Evolutionary conservation across 2,113 vertebrate genomes (phyloP).

Genomic region (Pitta sordida): DNA sequence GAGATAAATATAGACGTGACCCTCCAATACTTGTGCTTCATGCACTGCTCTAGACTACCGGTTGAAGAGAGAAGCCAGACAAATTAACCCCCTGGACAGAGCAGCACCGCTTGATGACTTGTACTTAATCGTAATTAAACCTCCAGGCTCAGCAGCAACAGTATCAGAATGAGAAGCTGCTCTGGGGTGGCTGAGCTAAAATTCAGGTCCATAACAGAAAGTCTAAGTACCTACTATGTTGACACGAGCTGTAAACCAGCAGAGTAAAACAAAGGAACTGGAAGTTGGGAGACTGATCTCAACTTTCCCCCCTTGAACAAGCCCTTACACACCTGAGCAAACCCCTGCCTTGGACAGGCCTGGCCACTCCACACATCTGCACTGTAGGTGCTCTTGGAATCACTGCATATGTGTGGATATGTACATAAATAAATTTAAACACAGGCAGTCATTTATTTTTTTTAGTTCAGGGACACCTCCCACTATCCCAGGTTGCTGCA

Average conservation of each 20-base stretch:
- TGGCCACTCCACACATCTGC: not conserved
- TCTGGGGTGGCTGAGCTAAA: not conserved
- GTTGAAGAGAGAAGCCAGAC: not conserved
- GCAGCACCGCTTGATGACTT: not conserved
- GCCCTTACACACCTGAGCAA: not conserved
- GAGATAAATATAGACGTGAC: not conserved
- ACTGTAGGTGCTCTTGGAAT: not conserved
- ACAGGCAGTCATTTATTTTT: not conserved
- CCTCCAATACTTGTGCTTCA: too few relatives aligned
- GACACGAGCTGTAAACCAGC: not conserved
- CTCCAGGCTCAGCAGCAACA: not conserved
- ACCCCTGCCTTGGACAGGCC: rapidly evolving
- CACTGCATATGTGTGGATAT: not conserved
- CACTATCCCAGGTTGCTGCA: rapidly evolving
- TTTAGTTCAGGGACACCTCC: not conserved
- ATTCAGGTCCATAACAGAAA: not conserved
- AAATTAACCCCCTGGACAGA: not conserved
- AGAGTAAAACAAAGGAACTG: not conserved
- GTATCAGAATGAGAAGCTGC: not conserved
- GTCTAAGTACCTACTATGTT: not conserved
- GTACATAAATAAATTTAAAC: not conserved
- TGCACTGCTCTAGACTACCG: not conserved
- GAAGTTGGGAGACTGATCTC: not conserved
- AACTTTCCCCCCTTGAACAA: not conserved
- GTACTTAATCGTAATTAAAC: not conserved